A percentile compares a stretch with the other conserved stretches of the same genome.
phyloP scores from a whole-genome alignment of 2,888 invertebrate species.

The Julus scanicus region DNA sequence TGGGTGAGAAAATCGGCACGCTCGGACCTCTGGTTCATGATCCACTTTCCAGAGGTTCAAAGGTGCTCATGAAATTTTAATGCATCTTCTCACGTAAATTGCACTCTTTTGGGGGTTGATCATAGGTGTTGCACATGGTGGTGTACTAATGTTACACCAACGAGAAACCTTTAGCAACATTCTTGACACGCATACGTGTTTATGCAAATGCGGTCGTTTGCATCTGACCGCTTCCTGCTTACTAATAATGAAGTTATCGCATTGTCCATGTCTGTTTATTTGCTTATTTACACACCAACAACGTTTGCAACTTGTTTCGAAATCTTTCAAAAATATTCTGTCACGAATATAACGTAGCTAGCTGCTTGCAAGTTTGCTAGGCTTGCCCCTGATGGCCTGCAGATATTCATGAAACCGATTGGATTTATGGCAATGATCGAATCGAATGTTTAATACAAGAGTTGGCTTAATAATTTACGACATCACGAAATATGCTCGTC shows the following conservation, averaged over 20 bases:
- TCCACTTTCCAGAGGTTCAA: background rate
- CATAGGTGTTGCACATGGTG: background rate
- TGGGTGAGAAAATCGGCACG: background rate
- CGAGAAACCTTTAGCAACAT: background rate
- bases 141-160: background rate
- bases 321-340: too few species aligned
- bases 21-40: background rate
- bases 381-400: too few species aligned
- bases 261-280: background rate
- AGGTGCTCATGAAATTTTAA: background rate
- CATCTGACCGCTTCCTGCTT: background rate
- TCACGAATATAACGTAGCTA: too few species aligned
- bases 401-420: background rate
- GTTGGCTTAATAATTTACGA: background rate
- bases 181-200: background rate
- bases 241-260: background rate
- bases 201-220: constrained; percentile 18
- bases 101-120: background rate
- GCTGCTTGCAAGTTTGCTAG: too few species aligned
- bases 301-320: too few species aligned
- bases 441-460: background rate
- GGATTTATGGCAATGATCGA: background rate
- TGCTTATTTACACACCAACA: too few species aligned
- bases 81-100: background rate
- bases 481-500: background rate